Conservation (phyloP, 2,113 vertebrate genomes). For the Mungos mungo region DNA sequence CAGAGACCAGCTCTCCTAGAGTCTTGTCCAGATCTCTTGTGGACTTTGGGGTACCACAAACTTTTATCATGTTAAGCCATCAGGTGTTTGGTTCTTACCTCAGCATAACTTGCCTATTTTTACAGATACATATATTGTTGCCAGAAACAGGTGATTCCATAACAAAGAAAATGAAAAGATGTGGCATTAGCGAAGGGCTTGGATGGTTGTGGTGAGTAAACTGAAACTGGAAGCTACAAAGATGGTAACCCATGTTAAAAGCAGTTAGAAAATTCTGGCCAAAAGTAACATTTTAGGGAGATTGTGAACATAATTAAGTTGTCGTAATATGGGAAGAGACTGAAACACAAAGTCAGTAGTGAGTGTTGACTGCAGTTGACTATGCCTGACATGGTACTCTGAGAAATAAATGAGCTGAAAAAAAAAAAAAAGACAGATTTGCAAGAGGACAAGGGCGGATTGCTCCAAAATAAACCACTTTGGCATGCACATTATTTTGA, state of each 20-base stretch:
- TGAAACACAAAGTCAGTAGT: background rate
- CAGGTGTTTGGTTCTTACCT: background rate
- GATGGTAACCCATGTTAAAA: background rate
- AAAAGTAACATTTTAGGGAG: background rate
- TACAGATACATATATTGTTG: background rate
- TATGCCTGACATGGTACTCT: background rate
- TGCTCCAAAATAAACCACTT: background rate
- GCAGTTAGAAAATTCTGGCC: background rate
- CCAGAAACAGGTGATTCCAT: background rate
- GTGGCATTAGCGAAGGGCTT: background rate
- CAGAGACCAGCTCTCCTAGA: background rate
- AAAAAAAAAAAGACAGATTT: background rate
- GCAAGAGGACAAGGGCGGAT: background rate
- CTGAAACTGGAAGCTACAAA: background rate
- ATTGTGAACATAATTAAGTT: background rate
- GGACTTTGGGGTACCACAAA: background rate
- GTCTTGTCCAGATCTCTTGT: background rate
- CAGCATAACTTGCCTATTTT: background rate
- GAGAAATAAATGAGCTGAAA: background rate
- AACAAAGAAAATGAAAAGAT: background rate
- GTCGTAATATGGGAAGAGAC: background rate
- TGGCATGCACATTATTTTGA: background rate
- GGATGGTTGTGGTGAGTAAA: background rate
- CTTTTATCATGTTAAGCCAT: background rate
- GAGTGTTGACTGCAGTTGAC: background rate